Evolutionary conservation across 1,140 invertebrate species (phyloP), one percentile per base, ranked within the genome.

Genomic region (Cydia splendana): DNA sequence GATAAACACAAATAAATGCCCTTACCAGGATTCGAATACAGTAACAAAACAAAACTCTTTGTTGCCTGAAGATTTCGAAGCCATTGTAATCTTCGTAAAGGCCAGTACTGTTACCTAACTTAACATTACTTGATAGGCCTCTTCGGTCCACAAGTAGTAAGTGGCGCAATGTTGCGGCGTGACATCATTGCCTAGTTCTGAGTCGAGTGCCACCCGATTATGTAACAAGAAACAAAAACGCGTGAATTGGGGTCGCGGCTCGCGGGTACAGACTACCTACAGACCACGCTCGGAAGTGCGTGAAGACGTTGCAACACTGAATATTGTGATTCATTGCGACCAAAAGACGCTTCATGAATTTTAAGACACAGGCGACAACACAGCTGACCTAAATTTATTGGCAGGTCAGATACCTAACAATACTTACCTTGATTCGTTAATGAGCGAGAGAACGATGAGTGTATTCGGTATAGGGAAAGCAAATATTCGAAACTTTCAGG

Each of bases 111-210:
- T 76, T 65, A 74, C 62, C 28, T 65, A 65, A 65, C 53, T 74
- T n/a, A 77, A 73, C 57, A 75, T 78, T 78, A 76, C 79, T 62
- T 78, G 78, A 78, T 80, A 79, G 82, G 78, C 75, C 78, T 79
- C 48, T 77, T 76, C 74, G 74, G 71, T 65, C 81, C 80, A 73
- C 65, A 42, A 57, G 75, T 42, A 65, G 84, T 82, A 86, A 86
- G 85, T 93, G 91, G 89, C 90, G 91, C 89, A 93, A 93, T 86
- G 85, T 90, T 92, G 88, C 88, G 88, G 84, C 85, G 85, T 93
- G 91, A 93, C 91, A 93, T 92, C 87, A 84, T 93, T 92, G 89
- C 91, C 91, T 93, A 93, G 88, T 91, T 93, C 83, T 88, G 83
- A 89, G 83, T 86, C 88, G 83, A 89, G 83, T 86, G 86, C 83